Percentiles rank a stretch among this genome's conserved stretches.
Evolutionary conservation across 2,113 vertebrate genomes (phyloP).

Genomic region (Hypomesus transpacificus): DNA sequence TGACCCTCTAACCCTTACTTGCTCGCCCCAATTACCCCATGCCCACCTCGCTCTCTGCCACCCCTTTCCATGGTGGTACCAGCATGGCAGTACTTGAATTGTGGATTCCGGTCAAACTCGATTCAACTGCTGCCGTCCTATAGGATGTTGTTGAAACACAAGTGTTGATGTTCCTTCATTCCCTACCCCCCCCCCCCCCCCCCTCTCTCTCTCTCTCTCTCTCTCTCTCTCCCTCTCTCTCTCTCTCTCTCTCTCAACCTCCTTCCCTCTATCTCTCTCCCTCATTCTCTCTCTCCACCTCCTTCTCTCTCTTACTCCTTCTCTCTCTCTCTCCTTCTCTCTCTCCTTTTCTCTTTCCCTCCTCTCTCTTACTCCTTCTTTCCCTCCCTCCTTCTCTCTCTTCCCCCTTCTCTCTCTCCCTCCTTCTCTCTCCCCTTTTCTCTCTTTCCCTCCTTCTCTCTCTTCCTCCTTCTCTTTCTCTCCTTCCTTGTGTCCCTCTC

Average conservation of each 20-base stretch:
- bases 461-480: not conserved
- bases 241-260: not conserved
- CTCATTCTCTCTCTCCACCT: not conserved
- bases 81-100: not conserved
- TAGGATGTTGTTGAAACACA: not conserved
- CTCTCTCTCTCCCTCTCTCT: not conserved
- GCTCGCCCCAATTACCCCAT: not conserved
- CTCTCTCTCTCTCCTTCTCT: not conserved
- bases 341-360: not conserved
- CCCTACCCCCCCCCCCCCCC: not conserved
- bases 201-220: not conserved
- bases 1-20: slow-evolving; percentile 48
- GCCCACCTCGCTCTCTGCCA: not conserved
- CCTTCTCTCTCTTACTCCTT: too few species aligned
- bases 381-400: slow-evolving; percentile 3
- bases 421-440: too few species aligned
- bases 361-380: not conserved
- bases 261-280: not conserved
- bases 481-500: not conserved
- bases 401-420: not conserved
- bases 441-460: not conserved
- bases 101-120: not conserved
- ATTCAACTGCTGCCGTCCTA: slow-evolving; percentile 2
- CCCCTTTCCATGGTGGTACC: not conserved
- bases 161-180: too few species aligned